These are phyloP conservation scores for Phragmatobia fuliginosa DNA, from an alignment of 2,888 invertebrate genomes.

Conservation along the genomic window DNA sequence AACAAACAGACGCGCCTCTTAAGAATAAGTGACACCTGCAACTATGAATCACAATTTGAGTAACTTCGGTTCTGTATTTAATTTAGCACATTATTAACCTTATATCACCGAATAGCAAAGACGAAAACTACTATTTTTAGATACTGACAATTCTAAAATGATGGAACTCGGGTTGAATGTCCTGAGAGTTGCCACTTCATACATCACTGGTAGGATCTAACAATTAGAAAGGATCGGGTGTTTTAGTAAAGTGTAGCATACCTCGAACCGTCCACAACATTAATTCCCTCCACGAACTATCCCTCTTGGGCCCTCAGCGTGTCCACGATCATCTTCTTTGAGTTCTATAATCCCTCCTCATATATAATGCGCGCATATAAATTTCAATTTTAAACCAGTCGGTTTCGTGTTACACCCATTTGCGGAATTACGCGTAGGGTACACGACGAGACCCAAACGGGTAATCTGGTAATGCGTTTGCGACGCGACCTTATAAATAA, in stretches of 20 bases:
- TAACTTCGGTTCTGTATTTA: no score
- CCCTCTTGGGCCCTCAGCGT: conserved; percentile 48
- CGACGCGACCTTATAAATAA: conserved; percentile 69
- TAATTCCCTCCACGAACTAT: conserved; percentile 47
- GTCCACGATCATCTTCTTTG: conserved; percentile 53
- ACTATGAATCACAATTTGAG: no score
- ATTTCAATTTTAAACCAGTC: conserved; percentile 85
- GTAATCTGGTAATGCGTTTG: conserved; percentile 76
- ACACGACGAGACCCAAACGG: conserved; percentile 21
- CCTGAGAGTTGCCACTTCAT: no score
- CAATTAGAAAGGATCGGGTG: no score
- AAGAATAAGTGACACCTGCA: no score
- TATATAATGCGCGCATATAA: conserved; percentile 85
- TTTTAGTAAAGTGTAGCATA: no score
- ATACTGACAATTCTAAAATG: no score
- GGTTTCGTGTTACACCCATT: conserved; percentile 83
- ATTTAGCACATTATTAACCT: not conserved
- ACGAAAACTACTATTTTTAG: not conserved
- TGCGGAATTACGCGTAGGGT: conserved; percentile 75
- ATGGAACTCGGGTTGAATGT: no score
- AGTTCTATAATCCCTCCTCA: conserved; percentile 74
- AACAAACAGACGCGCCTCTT: no score
- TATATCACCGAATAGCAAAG: not conserved
- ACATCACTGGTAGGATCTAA: no score
- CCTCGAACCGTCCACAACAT: conserved; percentile 10